These are phyloP conservation scores for Pterobdella sp. DNA, from an alignment of 2,888 invertebrate genomes.

Conservation along the genomic window DNA sequence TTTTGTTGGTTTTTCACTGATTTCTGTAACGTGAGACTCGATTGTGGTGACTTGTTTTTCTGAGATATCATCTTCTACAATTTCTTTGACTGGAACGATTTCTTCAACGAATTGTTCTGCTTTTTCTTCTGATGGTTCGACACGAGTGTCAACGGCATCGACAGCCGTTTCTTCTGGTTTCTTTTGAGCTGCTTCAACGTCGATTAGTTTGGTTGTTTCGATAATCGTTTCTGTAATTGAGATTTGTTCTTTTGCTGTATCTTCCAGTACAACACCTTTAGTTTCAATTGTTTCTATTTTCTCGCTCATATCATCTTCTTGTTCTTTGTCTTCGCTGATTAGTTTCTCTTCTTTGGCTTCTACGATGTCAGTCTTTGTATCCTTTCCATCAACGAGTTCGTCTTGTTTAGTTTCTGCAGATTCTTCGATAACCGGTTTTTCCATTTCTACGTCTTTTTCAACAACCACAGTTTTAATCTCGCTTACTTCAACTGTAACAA, in stretches of 20 bases:
- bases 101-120: neutral
- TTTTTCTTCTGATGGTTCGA: neutral
- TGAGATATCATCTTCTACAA: neutral
- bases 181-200: neutral
- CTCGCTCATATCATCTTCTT: neutral
- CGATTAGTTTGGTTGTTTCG: too few relatives aligned
- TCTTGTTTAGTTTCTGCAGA: neutral
- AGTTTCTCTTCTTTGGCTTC: neutral
- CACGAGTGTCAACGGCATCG: neutral
- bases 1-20: neutral
- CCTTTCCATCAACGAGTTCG: neutral
- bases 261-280: too few relatives aligned
- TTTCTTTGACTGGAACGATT: neutral
- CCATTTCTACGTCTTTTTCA: too few relatives aligned
- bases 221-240: too few relatives aligned
- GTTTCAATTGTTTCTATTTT: too few relatives aligned
- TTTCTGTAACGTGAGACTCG: neutral
- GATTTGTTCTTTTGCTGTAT: too few relatives aligned
- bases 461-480: too few relatives aligned
- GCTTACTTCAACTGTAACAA: neutral
- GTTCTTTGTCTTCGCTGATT: neutral
- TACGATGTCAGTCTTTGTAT: neutral
- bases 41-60: neutral
- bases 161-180: neutral
- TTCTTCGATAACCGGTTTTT: neutral